Percentiles rank a stretch among this genome's conserved stretches.
Evolutionary conservation across 2,113 vertebrate genomes (phyloP).

Genomic region (Chiloscyllium plagiosum): DNA sequence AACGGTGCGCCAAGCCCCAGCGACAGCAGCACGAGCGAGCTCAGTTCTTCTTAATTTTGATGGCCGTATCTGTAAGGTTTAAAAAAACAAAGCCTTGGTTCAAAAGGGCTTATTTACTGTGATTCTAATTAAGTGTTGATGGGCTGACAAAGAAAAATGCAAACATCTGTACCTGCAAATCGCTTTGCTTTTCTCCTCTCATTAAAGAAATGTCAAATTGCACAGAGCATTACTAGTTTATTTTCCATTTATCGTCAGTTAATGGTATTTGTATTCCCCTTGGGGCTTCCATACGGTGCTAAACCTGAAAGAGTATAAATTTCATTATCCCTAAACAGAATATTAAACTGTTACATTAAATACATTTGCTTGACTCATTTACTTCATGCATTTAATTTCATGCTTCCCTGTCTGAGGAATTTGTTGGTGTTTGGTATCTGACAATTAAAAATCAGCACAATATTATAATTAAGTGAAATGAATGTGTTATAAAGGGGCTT

Average conservation of each 20-base stretch:
- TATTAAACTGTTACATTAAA: slow-evolving; percentile 31
- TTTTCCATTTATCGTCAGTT: slow-evolving; percentile 26
- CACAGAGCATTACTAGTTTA: slow-evolving; percentile 3
- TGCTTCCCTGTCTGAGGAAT: slow-evolving; percentile 30
- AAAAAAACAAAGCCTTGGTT: not conserved
- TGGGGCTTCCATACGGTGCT: not conserved
- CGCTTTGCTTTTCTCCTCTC: slow-evolving; percentile 32
- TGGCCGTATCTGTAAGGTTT: not conserved
- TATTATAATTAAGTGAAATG: slow-evolving; percentile 36
- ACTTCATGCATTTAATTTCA: slow-evolving; percentile 30
- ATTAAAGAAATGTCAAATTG: slow-evolving; percentile 35
- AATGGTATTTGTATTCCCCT: slow-evolving; percentile 33
- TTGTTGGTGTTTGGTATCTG: slow-evolving; percentile 22
- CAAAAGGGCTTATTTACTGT: slow-evolving; percentile 12
- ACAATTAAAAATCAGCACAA: slow-evolving; percentile 35
- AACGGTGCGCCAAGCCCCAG: not conserved
- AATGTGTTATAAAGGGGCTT: slow-evolving; percentile 17
- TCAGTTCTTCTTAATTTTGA: not conserved
- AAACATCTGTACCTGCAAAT: slow-evolving; percentile 36
- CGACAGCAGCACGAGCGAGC: not conserved
- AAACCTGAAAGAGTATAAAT: slow-evolving; percentile 35
- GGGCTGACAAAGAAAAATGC: slow-evolving; percentile 24
- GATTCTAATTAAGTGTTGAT: slow-evolving; percentile 33
- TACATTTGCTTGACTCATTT: slow-evolving; percentile 36
- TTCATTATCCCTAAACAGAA: slow-evolving; percentile 36